Evolutionary conservation across 2,113 vertebrate genomes (phyloP).

Genomic region (Indicator indicator): DNA sequence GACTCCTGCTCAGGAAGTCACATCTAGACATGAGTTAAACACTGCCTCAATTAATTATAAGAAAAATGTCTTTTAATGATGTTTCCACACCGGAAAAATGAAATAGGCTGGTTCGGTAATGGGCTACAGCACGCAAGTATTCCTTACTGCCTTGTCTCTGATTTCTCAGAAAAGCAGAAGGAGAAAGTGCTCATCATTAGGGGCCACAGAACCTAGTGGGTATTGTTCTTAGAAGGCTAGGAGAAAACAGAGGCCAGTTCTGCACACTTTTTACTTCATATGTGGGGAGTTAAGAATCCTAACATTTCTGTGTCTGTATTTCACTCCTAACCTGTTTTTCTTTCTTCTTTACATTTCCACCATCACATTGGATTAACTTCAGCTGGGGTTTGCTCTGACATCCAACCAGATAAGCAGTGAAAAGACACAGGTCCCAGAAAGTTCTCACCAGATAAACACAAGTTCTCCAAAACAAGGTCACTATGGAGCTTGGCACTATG

Average conservation of each 20-base stretch:
- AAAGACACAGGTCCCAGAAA: neutral
- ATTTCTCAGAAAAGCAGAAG: neutral
- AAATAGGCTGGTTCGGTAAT: neutral
- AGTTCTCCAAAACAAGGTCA: neutral
- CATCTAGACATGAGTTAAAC: conserved; percentile 10
- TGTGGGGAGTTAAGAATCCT: accelerated
- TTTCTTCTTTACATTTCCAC: neutral
- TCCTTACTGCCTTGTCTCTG: neutral
- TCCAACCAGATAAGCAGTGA: neutral
- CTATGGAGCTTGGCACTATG: accelerated
- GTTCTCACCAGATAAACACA: neutral
- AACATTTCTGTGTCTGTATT: neutral
- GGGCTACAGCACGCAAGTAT: neutral
- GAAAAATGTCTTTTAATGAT: neutral
- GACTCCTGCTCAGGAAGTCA: neutral
- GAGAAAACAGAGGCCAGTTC: neutral
- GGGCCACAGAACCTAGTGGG: accelerated
- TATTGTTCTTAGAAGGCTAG: neutral
- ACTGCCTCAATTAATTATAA: neutral
- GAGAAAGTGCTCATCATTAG: neutral
- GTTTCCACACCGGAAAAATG: neutral
- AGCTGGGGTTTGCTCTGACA: neutral
- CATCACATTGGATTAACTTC: neutral
- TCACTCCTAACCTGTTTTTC: neutral
- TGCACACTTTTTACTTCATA: neutral